Percentiles rank a stretch among this genome's conserved stretches.
Conservation (phyloP, 1,140 invertebrate species). For the Stratiolaelaps scimitus region DNA sequence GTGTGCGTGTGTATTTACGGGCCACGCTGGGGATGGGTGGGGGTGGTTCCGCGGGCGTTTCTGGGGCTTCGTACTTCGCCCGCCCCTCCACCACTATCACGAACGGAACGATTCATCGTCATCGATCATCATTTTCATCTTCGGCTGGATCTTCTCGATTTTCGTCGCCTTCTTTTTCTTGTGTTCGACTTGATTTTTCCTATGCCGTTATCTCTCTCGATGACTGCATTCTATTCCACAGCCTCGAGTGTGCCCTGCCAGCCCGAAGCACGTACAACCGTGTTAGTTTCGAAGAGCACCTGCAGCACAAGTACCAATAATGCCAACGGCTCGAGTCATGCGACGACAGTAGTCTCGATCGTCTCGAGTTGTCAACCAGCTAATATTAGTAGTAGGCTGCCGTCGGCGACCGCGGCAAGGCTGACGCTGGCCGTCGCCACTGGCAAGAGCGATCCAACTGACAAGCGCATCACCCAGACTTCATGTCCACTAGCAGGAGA, state of each 20-base stretch:
- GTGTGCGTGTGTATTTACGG: no score
- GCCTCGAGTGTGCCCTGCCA: slow-evolving; percentile 28
- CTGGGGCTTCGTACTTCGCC: no score
- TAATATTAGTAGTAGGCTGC: slow-evolving; percentile 10
- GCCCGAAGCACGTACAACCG: slow-evolving; percentile 25
- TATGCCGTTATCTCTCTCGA: no score
- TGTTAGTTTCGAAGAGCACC: slow-evolving; percentile 28
- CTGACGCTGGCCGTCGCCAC: slow-evolving; percentile 7
- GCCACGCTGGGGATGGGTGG: no score
- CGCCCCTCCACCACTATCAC: no score
- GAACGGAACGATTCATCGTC: no score
- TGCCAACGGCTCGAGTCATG: not conserved
- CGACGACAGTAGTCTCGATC: slow-evolving; percentile 2
- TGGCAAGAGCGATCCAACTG: slow-evolving; percentile 25
- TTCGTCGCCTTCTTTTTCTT: no score
- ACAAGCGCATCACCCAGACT: slow-evolving; percentile 28
- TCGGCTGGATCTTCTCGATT: no score
- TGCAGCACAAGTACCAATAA: slow-evolving; percentile 25
- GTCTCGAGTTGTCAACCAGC: slow-evolving; percentile 25
- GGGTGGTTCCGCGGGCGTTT: no score
- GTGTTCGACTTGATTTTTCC: no score
- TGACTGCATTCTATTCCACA: not conserved
- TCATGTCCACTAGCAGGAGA: slow-evolving; percentile 25
- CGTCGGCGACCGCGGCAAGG: not conserved
- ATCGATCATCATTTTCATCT: no score